These are phyloP conservation scores for Sciurus carolinensis DNA, from an alignment of 2,797 vertebrate species.

Conservation along the genomic window DNA sequence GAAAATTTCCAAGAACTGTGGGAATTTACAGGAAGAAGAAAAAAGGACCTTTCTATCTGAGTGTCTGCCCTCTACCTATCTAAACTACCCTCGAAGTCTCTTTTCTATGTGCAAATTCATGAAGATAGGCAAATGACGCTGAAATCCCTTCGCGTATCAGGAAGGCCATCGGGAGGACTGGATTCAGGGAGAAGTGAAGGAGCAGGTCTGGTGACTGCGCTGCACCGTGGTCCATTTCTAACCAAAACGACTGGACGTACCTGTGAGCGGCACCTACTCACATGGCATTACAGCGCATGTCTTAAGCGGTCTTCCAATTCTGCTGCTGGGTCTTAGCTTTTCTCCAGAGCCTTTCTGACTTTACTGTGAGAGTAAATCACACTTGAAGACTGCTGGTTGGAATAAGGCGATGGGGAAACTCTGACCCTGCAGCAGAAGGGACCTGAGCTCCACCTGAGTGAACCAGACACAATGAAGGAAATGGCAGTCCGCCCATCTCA, in stretches of 20 bases:
- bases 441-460: background rate
- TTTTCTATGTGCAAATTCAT: background rate
- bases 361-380: background rate
- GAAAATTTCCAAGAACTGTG: background rate
- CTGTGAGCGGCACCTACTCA: background rate
- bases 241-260: fast-evolving
- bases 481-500: background rate
- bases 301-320: background rate
- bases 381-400: background rate
- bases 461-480: background rate
- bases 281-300: background rate
- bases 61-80: background rate
- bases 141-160: background rate
- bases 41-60: background rate
- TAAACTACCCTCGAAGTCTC: background rate
- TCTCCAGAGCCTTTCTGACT: background rate
- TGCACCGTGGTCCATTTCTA: too few relatives aligned
- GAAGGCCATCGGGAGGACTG: background rate
- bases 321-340: background rate
- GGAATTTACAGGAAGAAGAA: background rate
- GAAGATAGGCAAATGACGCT: background rate
- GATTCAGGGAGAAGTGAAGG: background rate
- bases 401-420: background rate
- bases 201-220: fast-evolving
- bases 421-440: background rate